Conservation (phyloP, 2,888 invertebrate genomes). For the Lymantria dispar region DNA sequence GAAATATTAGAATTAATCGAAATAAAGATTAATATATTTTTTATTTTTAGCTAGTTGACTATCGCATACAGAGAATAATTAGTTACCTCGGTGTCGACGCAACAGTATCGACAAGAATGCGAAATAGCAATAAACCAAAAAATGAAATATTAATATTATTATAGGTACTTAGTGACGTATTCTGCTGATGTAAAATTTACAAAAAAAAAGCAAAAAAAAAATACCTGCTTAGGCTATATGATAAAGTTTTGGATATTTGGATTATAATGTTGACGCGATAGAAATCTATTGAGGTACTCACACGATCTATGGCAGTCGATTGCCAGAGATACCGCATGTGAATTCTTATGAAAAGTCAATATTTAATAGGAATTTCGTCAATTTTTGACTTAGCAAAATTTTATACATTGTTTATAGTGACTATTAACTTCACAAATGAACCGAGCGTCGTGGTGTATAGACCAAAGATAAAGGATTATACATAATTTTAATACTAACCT, state of each 20-base stretch:
- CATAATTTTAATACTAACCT: conserved; percentile 78
- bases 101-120: conserved; percentile 54
- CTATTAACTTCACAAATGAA: conserved; percentile 69
- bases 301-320: conserved; percentile 45
- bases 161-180: conserved; percentile 78
- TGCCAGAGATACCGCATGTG: conserved; percentile 69
- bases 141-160: conserved; percentile 77
- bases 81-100: conserved; percentile 56
- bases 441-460: conserved; percentile 73
- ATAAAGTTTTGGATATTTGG: conserved; percentile 75
- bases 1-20: conserved; percentile 71
- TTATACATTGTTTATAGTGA: conserved; percentile 79
- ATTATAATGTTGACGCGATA: conserved; percentile 69
- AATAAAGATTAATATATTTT: conserved; percentile 80
- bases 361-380: conserved; percentile 78
- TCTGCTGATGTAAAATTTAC: conserved; percentile 78
- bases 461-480: conserved; percentile 79
- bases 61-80: conserved; percentile 68
- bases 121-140: conserved; percentile 83
- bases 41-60: conserved; percentile 82
- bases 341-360: conserved; percentile 82
- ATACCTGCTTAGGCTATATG: conserved; percentile 77
- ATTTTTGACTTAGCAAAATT: conserved; percentile 82
- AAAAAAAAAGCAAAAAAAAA: conserved; percentile 67
- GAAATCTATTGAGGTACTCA: conserved; percentile 64